These are phyloP conservation scores for Clistopyga incitator DNA, from an alignment of 2,888 invertebrate genomes.

Conservation along the genomic window DNA sequence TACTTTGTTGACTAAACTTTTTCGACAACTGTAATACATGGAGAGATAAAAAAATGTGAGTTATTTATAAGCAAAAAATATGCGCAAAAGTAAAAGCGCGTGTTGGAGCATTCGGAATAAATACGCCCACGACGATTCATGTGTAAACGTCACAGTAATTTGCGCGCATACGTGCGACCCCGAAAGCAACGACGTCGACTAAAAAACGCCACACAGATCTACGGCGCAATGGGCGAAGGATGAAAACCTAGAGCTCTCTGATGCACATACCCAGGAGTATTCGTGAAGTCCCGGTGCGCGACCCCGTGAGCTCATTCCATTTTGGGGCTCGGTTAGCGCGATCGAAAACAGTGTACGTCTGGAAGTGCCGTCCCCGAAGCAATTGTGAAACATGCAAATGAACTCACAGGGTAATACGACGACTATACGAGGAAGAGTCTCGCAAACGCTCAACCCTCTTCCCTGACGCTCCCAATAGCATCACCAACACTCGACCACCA, in stretches of 20 bases:
- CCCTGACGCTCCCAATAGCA: constrained; percentile 53
- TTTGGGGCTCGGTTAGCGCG: constrained; percentile 43
- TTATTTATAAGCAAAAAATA: no score
- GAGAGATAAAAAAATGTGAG: no score
- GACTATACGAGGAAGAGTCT: constrained; percentile 37
- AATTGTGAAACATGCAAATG: constrained; percentile 66
- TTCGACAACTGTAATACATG: no score
- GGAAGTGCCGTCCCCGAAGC: constrained; percentile 64
- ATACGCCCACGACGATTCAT: constrained; percentile 40
- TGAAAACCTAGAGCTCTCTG: constrained; percentile 42
- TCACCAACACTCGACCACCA: constrained; percentile 52
- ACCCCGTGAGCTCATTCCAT: constrained; percentile 55
- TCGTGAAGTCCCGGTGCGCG: constrained; percentile 24
- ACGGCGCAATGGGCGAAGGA: constrained; percentile 16
- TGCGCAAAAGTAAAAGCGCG: constrained; percentile 53
- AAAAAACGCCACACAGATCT: constrained; percentile 8
- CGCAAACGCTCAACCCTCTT: constrained; percentile 33
- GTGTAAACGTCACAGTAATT: constrained; percentile 53
- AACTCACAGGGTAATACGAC: constrained; percentile 41
- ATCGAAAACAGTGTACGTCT: constrained; percentile 65
- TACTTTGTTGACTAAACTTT: no score
- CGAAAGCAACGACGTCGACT: constrained; percentile 18
- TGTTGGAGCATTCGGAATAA: constrained; percentile 34
- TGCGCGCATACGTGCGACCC: constrained; percentile 18
- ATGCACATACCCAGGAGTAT: constrained; percentile 39